Evolutionary conservation across 2,113 vertebrate species (phyloP).

Genomic region (Tupaia chinensis): DNA sequence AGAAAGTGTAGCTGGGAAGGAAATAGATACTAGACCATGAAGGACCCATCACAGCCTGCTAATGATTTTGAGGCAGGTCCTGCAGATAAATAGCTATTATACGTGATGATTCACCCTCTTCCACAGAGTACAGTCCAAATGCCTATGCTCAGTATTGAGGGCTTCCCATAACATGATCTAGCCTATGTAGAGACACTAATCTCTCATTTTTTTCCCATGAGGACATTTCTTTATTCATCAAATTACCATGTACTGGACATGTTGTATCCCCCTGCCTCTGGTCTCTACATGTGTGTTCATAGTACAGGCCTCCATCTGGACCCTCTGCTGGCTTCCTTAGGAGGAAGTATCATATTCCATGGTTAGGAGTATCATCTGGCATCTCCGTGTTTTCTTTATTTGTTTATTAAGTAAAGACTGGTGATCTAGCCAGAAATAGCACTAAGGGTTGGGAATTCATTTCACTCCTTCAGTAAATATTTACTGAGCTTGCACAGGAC

Average conservation of each 20-base stretch:
- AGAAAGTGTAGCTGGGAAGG: neutral
- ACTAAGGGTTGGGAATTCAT: neutral
- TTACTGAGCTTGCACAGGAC: neutral
- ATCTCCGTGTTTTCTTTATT: neutral
- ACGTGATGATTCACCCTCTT: neutral
- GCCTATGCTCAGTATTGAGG: neutral
- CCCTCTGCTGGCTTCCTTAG: accelerated
- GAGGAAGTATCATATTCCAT: no score
- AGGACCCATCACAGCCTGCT: neutral
- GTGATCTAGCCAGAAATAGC: neutral
- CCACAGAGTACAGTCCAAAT: neutral
- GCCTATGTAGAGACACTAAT: neutral
- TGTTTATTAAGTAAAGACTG: neutral
- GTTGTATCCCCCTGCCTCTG: neutral
- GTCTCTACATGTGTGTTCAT: neutral
- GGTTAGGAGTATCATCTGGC: neutral
- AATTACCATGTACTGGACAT: accelerated
- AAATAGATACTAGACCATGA: accelerated
- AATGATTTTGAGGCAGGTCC: neutral
- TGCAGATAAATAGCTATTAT: neutral
- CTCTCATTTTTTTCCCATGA: neutral
- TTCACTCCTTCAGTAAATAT: neutral
- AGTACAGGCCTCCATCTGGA: neutral
- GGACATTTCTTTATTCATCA: neutral
- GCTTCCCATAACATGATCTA: neutral